Evolutionary conservation across 2,113 vertebrate genomes (phyloP), one percentile per base, ranked within the genome.

Genomic region (Cyphomyrus plagiostoma): DNA sequence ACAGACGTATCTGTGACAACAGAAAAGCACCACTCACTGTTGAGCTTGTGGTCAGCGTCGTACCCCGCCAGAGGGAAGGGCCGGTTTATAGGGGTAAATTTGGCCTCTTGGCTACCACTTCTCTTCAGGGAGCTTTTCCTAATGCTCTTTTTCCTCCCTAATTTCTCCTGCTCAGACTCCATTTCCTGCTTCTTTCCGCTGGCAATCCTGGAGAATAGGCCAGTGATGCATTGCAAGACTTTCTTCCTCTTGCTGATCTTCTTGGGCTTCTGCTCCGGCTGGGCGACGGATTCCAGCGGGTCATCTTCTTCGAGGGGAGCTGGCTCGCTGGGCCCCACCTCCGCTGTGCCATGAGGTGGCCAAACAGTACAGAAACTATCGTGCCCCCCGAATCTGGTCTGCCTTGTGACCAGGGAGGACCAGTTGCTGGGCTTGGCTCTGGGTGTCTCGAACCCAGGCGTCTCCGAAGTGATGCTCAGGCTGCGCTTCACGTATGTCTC

Each of bases 401-500:
- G 52, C 77, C 1, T 93, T 48, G 86, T 92, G 0, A 89, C 58
- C 74, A 90, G 56, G 0, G 92, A 91, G 84, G 95, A 92, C 93
- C 90, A 96, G 90, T 89, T 90, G 5, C 0, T 1, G 58, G 0
- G 0, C 66, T 74, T 52, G 90, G 56, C 42, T 88, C 7, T 82
- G 77, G 10, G 0, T 10, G 3, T 89, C 87, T 45, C 90, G 2
- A 26, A 1, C 23, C 0, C 0, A 1, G 48, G 11, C 0, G 90
- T 3, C 2, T 90, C 92, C 0, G 97, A 95, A 0, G 94, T 94
- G 82, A 96, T 91, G 90, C 97, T 98, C 88, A 97, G 90, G 1
- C 95, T 95, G 89, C 95, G 94, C 82, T 93, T 95, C 46, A 97
- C 94, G 0, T 96, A 95, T 0, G 95, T 94, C 93, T 97, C 97